Evolutionary conservation across 2,113 vertebrate species (phyloP).

Genomic region (Amblyopsis rosae): DNA sequence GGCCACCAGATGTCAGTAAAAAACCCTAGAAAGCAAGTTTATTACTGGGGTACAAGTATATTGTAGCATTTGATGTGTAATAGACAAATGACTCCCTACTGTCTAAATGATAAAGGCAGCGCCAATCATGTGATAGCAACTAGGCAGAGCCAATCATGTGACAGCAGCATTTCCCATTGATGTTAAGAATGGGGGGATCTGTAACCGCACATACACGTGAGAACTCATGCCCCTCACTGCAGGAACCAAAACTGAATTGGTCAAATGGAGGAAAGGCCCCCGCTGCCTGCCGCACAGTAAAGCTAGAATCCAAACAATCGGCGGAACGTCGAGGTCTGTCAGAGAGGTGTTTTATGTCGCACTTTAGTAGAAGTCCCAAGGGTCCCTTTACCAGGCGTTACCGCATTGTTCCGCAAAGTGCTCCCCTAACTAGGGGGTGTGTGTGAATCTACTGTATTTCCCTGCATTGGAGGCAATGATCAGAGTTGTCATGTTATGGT

Average conservation of each 20-base stretch:
- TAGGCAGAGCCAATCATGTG: slow-evolving; percentile 21
- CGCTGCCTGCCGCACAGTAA: slow-evolving; percentile 64
- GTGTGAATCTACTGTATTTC: slow-evolving; percentile 24
- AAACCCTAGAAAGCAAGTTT: not conserved
- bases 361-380: slow-evolving; percentile 34
- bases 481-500: slow-evolving; percentile 35
- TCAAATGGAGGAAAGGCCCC: slow-evolving; percentile 46
- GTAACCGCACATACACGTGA: slow-evolving; percentile 45
- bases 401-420: slow-evolving; percentile 32
- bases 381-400: slow-evolving; percentile 23
- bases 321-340: slow-evolving; percentile 39
- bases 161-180: slow-evolving; percentile 28
- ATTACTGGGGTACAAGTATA: no score
- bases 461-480: slow-evolving; percentile 40
- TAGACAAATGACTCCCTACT: slow-evolving; percentile 1
- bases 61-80: no score
- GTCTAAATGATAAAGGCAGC: slow-evolving; percentile 11
- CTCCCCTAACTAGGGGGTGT: slow-evolving; percentile 24
- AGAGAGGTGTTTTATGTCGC: slow-evolving; percentile 25
- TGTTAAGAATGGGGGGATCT: slow-evolving; percentile 1
- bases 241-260: slow-evolving; percentile 62
- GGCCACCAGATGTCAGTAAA: not conserved
- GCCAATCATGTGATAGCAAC: slow-evolving; percentile 17
- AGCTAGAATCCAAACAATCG: slow-evolving; percentile 46
- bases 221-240: slow-evolving; percentile 44